Base-by-base conservation (phyloP, 1,140 invertebrate genomes). In the Hylaeus volcanicus region DNA sequence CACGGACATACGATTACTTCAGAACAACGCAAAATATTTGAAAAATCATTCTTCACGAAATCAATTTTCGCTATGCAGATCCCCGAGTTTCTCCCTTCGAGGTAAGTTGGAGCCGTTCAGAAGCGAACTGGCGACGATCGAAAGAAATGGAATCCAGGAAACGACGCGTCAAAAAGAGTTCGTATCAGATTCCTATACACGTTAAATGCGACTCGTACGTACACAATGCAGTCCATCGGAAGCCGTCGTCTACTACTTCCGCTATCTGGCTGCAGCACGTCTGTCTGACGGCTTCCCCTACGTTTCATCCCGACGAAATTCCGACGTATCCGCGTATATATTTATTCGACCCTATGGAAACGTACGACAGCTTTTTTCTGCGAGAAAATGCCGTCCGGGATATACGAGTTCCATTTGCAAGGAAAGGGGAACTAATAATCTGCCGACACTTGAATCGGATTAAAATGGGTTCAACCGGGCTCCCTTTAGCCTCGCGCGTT, bases 191-290 rank as follows among this genome's bases (percentile, higher is more conserved):
- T 90, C 81, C 84, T 89, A 81, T 88, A 86, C 45, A 77, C 90
- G 90, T 91, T 87, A 86, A 86, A 89, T 89, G 84, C 81, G 87
- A 88, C 89, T 89, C 81, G 51, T 51, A 51, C 6, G 83, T 82
- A 87, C 83, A 92, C 91, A 92, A 92, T 92, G 76, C 89, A 78
- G 81, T 87, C 89, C 90, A 91, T 92, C 91, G 91, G 90, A 92
- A 92, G 84, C 85, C 87, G 88, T 90, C 89, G 88, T 90, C 86
- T 91, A 90, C 90, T 88, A 89, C 87, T 92, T 92, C 91, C 91
- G 84, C 83, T 85, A 86, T 86, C 84, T 82, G 74, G 77, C 79
- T 72, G 71, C 60, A 55, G 79, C 79, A 86, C 79, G 84, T 85
- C 83, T 85, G 83, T 60, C 84, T 71, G 78, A 58, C 84, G 68